These are phyloP conservation scores for Teinopalpus imperialis DNA, from an alignment of 2,888 invertebrate species.

Conservation along the genomic window DNA sequence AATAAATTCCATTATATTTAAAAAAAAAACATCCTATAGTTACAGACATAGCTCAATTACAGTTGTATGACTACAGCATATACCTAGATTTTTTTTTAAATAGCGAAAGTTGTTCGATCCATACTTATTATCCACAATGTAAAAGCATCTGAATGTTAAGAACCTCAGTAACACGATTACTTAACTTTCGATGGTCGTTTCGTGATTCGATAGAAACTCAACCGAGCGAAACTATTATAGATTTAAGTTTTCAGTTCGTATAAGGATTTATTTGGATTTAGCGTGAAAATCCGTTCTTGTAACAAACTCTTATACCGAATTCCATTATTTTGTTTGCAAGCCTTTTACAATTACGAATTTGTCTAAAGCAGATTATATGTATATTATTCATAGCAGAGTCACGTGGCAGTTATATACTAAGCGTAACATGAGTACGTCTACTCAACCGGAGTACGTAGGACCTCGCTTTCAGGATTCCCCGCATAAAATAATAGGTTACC, in stretches of 20 bases:
- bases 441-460: no score
- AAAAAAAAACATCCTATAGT: no score
- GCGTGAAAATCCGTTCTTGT: not conserved
- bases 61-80: no score
- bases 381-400: no score
- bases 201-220: slow-evolving; percentile 5
- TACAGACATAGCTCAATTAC: no score
- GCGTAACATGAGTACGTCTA: no score
- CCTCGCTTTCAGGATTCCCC: no score
- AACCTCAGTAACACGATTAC: slow-evolving; percentile 2
- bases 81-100: not conserved
- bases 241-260: not conserved
- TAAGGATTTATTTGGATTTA: not conserved
- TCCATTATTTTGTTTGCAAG: not conserved
- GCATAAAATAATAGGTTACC: no score
- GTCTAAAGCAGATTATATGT: no score
- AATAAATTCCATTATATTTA: no score
- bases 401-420: no score
- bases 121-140: not conserved
- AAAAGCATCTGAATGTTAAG: not conserved
- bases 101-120: not conserved
- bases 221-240: slow-evolving; percentile 10
- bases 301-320: not conserved
- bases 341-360: no score
- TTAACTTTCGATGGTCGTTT: slow-evolving; percentile 7